phyloP scores from a whole-genome alignment of 2,888 invertebrate genomes.

The Glaucopsyche alexis region DNA sequence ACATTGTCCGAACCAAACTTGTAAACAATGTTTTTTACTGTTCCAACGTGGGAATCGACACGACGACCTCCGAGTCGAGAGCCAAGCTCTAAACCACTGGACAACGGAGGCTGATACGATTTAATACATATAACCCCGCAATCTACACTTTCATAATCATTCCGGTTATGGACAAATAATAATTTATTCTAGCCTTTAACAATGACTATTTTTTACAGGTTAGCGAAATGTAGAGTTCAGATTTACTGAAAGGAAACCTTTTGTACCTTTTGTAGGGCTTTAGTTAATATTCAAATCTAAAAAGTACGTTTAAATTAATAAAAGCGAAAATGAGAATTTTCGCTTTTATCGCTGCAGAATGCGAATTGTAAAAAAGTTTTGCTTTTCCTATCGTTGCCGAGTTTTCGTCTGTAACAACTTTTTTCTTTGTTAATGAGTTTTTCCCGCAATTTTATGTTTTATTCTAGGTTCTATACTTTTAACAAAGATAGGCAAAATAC shows the following conservation, averaged over 20 bases:
- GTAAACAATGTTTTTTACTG: too few relatives aligned
- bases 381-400: not conserved
- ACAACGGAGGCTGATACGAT: too few relatives aligned
- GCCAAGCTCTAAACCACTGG: too few relatives aligned
- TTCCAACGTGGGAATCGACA: too few relatives aligned
- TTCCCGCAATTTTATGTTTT: not conserved
- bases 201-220: not conserved
- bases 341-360: constrained; percentile 11
- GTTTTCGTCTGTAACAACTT: constrained; percentile 6
- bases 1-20: too few relatives aligned
- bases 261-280: constrained; percentile 8
- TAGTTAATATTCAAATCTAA: not conserved
- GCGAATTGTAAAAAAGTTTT: constrained; percentile 2
- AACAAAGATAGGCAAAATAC: not conserved
- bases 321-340: not conserved
- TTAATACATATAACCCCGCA: too few relatives aligned
- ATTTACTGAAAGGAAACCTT: not conserved
- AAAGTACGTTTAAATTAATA: constrained; percentile 6
- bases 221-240: not conserved
- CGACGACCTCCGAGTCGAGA: too few relatives aligned
- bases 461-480: not conserved
- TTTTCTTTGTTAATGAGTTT: constrained; percentile 15
- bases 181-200: too few relatives aligned
- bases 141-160: too few relatives aligned
- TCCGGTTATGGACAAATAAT: too few relatives aligned